phyloP scores from a whole-genome alignment of 2,888 invertebrate species.

The Watsonalla binaria region DNA sequence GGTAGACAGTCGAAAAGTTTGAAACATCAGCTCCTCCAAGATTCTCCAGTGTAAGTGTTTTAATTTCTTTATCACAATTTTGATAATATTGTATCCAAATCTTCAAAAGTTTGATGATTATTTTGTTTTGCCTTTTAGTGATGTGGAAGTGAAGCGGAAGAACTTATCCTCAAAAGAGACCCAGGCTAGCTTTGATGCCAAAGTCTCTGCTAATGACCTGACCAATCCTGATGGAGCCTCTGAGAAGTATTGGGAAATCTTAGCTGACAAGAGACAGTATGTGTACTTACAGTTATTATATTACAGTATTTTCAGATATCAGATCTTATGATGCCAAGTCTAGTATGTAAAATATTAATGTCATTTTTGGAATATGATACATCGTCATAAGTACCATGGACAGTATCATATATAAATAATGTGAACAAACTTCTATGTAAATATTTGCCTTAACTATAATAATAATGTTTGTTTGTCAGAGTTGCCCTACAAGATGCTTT shows the following conservation, averaged over 20 bases:
- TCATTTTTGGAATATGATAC: too few species aligned
- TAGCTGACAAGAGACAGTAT: conserved; percentile 85
- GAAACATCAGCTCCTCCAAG: conserved; percentile 72
- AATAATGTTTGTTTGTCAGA: conserved; percentile 38
- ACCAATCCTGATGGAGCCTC: conserved; percentile 84
- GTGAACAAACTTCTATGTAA: conserved; percentile 2
- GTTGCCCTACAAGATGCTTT: conserved; percentile 85
- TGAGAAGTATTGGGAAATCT: conserved; percentile 85
- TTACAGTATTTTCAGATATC: too few species aligned
- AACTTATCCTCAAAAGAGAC: conserved; percentile 77
- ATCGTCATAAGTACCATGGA: too few species aligned
- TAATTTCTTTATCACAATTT: background rate
- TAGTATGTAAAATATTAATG: too few species aligned
- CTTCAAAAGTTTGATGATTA: background rate
- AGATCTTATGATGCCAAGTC: too few species aligned
- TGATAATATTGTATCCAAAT: background rate
- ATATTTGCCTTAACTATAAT: too few species aligned
- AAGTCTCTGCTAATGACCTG: conserved; percentile 83
- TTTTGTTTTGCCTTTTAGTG: conserved; percentile 32
- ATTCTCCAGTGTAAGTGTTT: conserved; percentile 65
- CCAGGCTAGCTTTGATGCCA: conserved; percentile 78
- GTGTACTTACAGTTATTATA: conserved; percentile 32
- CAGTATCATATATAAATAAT: too few species aligned
- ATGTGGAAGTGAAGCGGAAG: conserved; percentile 67
- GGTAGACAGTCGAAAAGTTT: conserved; percentile 78